Conservation (phyloP, 2,888 invertebrate species). For the Cerastis rubricosa region DNA sequence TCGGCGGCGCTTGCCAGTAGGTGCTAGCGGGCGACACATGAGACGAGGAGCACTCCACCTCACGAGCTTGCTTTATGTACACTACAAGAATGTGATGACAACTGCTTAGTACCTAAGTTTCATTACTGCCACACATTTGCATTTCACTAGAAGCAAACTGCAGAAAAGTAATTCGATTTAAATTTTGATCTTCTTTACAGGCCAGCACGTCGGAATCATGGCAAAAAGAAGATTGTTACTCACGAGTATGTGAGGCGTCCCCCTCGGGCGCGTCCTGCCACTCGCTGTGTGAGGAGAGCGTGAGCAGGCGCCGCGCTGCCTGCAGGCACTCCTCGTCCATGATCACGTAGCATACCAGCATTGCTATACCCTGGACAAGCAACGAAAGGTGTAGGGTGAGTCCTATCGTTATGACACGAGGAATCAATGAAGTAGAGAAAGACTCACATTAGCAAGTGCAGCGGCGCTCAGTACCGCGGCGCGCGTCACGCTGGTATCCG, state of each 20-base stretch:
- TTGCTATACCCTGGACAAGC: slow-evolving; percentile 88
- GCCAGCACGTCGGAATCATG: background rate
- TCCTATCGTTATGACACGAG: background rate
- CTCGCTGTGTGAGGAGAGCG: slow-evolving; percentile 80
- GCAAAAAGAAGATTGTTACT: slow-evolving; percentile 74
- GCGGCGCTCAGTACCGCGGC: slow-evolving; percentile 80
- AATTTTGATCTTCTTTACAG: background rate
- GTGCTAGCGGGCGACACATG: slow-evolving; percentile 81
- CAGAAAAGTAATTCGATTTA: background rate
- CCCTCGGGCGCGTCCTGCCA: slow-evolving; percentile 90
- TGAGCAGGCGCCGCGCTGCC: slow-evolving; percentile 80
- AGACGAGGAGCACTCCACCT: slow-evolving; percentile 87
- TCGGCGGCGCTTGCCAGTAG: slow-evolving; percentile 84
- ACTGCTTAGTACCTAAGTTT: background rate
- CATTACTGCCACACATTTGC: background rate
- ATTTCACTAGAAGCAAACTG: background rate
- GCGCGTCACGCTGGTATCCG: slow-evolving; percentile 75
- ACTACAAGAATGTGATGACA: slow-evolving; percentile 70
- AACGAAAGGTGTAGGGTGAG: rapidly evolving
- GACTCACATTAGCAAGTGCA: slow-evolving; percentile 79
- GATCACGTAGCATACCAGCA: slow-evolving; percentile 91
- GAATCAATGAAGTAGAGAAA: background rate
- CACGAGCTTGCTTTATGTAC: slow-evolving; percentile 92
- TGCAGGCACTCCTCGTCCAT: slow-evolving; percentile 90
- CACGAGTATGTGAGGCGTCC: slow-evolving; percentile 91